Base-by-base conservation (phyloP, 2,113 vertebrate genomes). In the Proteles cristata region DNA sequence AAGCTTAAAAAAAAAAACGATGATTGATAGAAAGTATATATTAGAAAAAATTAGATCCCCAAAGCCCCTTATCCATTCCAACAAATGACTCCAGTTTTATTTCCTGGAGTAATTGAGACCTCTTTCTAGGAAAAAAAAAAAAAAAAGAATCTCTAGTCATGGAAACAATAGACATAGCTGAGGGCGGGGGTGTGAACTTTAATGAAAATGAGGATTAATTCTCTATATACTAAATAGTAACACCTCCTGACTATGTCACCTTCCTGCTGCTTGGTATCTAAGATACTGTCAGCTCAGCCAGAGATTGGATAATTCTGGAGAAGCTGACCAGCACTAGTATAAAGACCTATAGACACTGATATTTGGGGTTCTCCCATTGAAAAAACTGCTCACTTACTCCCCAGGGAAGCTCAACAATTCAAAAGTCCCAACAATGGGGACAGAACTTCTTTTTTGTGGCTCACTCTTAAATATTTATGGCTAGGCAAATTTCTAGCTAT, bases 41-140 rank as follows among this genome's bases (percentile, higher is more conserved):
- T 65, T 81, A 95, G 55, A 73, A 66, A 68, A 74, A 80, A 76
- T 50, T 69, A 69, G 28, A 79, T 84, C 39, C 53, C 43, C 7
- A 39, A 35, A 91, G 39, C 53, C 17, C 21, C 35, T 88, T 74
- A 88, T 63, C 35, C 35, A 35, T 88, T 92, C 33, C 55, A 92
- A 73, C 45, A 55, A 65, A 23, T 82, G 76, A 55, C 74, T 92
- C 90, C 92, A 81, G 53, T 92, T 82, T 82, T 74, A 88, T 61
- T 86, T 91, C 83, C 58, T 66, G 48, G 2, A 66, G 28, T 84
- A 83, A 83, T 7, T 94, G 7, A 63, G 73, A 82, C 16, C 55
- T 66, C 23, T 81, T 80, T 96, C 28, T 48, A 88, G 45, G 45
- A 14, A 63, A 39, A 39, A 68, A 33, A 33, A 33, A 68, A 74